phyloP scores from a whole-genome alignment of 2,113 vertebrate genomes.

The Glaucidium brasilianum region DNA sequence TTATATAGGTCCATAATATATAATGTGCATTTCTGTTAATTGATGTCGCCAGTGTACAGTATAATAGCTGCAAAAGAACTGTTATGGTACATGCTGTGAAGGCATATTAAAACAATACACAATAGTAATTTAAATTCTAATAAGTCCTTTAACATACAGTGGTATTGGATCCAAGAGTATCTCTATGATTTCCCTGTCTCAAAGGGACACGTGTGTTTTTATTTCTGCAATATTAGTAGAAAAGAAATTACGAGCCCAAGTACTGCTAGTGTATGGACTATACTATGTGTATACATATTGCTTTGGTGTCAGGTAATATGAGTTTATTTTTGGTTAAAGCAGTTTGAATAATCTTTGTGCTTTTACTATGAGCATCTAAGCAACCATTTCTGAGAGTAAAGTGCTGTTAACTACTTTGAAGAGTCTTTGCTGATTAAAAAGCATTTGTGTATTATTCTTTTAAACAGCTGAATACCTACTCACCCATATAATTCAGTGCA shows the following conservation, averaged over 20 bases:
- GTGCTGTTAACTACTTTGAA: neutral
- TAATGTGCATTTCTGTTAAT: slow-evolving; percentile 62
- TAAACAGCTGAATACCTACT: neutral
- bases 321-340: neutral
- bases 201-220: neutral
- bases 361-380: neutral
- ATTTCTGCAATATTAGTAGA: neutral
- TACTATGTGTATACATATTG: neutral
- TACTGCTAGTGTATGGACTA: neutral
- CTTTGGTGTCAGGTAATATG: neutral
- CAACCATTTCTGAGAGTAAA: neutral
- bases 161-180: neutral
- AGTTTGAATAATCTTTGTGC: neutral
- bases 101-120: slow-evolving; percentile 65
- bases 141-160: slow-evolving; percentile 44
- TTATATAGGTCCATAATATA: slow-evolving; percentile 46
- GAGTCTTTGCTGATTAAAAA: slow-evolving; percentile 9
- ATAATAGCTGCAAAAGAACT: slow-evolving; percentile 51
- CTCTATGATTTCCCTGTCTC: slow-evolving; percentile 18
- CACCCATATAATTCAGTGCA: slow-evolving; percentile 5
- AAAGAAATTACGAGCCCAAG: neutral
- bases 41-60: slow-evolving; percentile 44
- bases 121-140: slow-evolving; percentile 50
- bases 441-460: neutral
- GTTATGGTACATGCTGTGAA: slow-evolving; percentile 54